Evolutionary conservation across 2,113 vertebrate genomes (phyloP).

Genomic region (Megalops atlanticus): DNA sequence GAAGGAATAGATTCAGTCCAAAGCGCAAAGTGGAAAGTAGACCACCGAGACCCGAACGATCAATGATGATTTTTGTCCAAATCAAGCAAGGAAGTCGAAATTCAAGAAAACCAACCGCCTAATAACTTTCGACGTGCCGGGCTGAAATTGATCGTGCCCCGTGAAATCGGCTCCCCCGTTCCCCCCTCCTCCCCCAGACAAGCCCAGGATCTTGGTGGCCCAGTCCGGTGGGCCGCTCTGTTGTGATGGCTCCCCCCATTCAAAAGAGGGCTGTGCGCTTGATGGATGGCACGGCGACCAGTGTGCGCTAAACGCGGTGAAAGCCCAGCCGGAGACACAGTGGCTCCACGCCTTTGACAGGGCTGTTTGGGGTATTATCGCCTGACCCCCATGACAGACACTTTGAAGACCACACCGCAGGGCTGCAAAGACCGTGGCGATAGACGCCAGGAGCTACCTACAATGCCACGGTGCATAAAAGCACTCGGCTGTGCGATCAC

Average conservation of each 20-base stretch:
- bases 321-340: neutral
- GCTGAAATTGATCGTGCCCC: neutral
- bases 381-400: slow-evolving; percentile 3
- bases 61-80: too few relatives aligned
- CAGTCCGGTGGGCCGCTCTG: neutral
- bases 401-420: slow-evolving; percentile 4
- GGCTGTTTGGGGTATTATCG: neutral
- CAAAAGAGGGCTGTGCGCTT: neutral
- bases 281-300: neutral
- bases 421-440: neutral
- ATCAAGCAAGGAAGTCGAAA: too few relatives aligned
- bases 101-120: neutral
- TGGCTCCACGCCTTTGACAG: slow-evolving; percentile 6
- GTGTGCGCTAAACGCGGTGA: neutral
- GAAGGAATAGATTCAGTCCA: too few relatives aligned
- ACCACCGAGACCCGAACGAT: too few relatives aligned
- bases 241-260: neutral
- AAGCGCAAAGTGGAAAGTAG: too few relatives aligned
- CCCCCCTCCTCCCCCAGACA: neutral
- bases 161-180: neutral
- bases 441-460: neutral
- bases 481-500: neutral
- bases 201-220: neutral
- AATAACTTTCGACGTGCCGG: neutral
- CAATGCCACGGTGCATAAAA: neutral